Base-by-base conservation (phyloP, 2,797 vertebrate genomes). In the Poeciliopsis infans region DNA sequence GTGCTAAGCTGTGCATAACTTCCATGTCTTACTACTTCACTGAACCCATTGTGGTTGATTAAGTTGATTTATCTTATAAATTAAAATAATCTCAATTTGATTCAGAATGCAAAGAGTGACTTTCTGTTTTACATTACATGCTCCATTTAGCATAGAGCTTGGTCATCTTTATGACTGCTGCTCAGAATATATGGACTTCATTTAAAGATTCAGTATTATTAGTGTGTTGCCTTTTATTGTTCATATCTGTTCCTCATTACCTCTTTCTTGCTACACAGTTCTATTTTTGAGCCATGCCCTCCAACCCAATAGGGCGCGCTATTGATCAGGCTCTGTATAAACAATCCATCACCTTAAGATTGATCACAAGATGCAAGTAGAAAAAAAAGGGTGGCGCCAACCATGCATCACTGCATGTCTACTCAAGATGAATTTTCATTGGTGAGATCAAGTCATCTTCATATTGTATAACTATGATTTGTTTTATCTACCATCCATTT, bases 241-340 rank as follows among this genome's bases (percentile, higher is more conserved):
- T 39, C 10, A 12, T 78, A 80, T 74, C 66, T 33, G 11, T 75
- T 57, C 18, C 8, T 55, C 57, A 53, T 51, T 28, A 33, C 41
- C 46, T 76, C 13, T 7, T 70, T 77, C 18, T 64, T 74, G 43
- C 69, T 77, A 81, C 84, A 80, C 69, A 77, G 57, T 66, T 71
- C 23, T 79, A 79, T 89, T 84, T 86, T 86, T 85, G 83, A 91
- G 80, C 64, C n/a, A 47, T 81, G 74, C 79, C 8, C 18, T 78
- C 76, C 79, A 16, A 12, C 74, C 71, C 49, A 72, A 83, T 74
- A 51, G 79, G 86, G 72, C 23, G 5, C 47, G 5, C 59, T 78
- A 91, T 92, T 83, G 87, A 94, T 87, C 59, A 33, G 73, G 77
- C 84, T 87, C 85, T 85, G 79, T 64, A 77, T 84, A 85, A 85